phyloP scores from a whole-genome alignment of 2,797 vertebrate genomes.

The Gambusia yucatana region DNA sequence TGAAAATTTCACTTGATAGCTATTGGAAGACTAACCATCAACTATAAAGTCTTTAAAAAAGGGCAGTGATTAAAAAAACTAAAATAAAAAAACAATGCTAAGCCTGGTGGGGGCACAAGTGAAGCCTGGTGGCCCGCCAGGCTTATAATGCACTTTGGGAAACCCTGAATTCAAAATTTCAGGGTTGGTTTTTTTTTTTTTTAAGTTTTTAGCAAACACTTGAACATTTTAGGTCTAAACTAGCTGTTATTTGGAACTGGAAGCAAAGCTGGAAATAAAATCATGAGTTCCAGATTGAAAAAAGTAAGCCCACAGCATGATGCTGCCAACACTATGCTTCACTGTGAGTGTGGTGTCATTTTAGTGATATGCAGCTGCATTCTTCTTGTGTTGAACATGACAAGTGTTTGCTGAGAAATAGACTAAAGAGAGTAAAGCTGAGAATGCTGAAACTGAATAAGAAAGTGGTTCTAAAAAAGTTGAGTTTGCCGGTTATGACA shows the following conservation, averaged over 20 bases:
- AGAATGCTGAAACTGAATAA: not conserved
- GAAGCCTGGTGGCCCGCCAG: no score
- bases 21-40: no score
- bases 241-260: not conserved
- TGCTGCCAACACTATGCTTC: not conserved
- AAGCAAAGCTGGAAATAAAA: not conserved
- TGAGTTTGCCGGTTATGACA: not conserved
- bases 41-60: no score
- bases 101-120: no score
- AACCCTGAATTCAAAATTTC: no score
- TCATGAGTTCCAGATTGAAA: not conserved
- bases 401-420: not conserved
- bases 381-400: not conserved
- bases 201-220: not conserved
- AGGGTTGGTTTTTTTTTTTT: no score
- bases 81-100: no score
- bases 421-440: not conserved
- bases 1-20: no score
- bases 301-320: not conserved
- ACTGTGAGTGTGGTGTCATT: not conserved
- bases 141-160: no score
- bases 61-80: no score
- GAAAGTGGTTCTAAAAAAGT: not conserved
- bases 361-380: not conserved
- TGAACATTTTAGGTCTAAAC: not conserved